A percentile compares a stretch with the other conserved stretches of the same genome.
Conservation (phyloP, 2,113 vertebrate genomes). For the Vicugna pacos region DNA sequence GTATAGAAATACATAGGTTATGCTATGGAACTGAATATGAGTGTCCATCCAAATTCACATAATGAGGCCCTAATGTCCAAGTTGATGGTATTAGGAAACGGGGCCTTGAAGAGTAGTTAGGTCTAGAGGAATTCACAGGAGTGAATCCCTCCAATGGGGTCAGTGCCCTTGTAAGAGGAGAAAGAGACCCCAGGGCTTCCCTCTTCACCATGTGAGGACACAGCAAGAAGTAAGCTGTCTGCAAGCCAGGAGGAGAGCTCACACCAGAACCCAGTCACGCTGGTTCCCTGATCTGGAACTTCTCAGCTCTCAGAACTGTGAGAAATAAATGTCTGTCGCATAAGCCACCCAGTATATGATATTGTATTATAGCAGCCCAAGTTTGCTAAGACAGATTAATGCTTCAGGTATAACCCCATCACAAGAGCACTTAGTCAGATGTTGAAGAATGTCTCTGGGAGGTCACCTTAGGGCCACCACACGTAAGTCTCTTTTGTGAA, state of each 20-base stretch:
- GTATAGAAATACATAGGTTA: neutral
- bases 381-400: neutral
- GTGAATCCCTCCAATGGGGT: accelerated
- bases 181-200: neutral
- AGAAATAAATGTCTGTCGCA: neutral
- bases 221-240: neutral
- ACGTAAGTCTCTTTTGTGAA: neutral
- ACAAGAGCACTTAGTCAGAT: neutral
- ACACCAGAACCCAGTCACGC: accelerated
- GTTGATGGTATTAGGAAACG: neutral
- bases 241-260: neutral
- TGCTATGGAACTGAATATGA: neutral
- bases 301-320: accelerated
- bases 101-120: neutral
- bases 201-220: neutral
- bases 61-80: neutral
- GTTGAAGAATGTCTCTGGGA: neutral
- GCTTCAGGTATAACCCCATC: neutral
- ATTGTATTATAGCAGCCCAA: neutral
- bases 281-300: neutral
- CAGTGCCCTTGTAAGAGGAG: neutral
- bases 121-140: neutral
- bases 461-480: neutral
- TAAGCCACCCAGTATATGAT: neutral
- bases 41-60: neutral